Conservation (phyloP, 2,888 invertebrate species). For the Imbricaverruca yamaguchii region DNA sequence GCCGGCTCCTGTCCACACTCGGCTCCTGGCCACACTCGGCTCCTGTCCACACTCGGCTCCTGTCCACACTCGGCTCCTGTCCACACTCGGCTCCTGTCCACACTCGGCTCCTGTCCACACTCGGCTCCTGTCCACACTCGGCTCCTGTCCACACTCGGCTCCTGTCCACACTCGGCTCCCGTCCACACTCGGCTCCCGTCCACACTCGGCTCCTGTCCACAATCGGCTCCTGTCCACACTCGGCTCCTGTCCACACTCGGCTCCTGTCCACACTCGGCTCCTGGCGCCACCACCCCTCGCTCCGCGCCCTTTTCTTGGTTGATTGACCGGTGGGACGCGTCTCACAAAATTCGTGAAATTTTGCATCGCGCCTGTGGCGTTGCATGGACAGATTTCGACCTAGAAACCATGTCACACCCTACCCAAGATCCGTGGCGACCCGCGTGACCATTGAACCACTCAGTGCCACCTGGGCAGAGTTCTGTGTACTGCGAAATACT, state of each 20-base stretch:
- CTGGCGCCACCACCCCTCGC: no score
- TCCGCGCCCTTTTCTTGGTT: no score
- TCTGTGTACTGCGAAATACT: no score
- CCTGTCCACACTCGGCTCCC: not conserved
- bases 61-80: not conserved
- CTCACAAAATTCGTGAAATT: no score
- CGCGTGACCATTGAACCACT: no score
- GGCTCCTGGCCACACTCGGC: no score
- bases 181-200: not conserved
- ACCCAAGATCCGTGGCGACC: no score
- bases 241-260: not conserved
- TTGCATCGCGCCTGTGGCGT: no score
- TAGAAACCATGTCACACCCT: no score
- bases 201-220: not conserved
- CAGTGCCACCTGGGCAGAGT: no score
- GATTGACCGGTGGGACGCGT: no score
- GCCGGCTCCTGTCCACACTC: not conserved
- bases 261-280: not conserved
- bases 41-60: not conserved
- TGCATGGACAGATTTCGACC: no score
- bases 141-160: not conserved
- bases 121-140: not conserved
- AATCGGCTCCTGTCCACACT: not conserved
- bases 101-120: not conserved
- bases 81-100: not conserved